phyloP scores from a whole-genome alignment of 2,888 invertebrate genomes.

The Alcis repandata region DNA sequence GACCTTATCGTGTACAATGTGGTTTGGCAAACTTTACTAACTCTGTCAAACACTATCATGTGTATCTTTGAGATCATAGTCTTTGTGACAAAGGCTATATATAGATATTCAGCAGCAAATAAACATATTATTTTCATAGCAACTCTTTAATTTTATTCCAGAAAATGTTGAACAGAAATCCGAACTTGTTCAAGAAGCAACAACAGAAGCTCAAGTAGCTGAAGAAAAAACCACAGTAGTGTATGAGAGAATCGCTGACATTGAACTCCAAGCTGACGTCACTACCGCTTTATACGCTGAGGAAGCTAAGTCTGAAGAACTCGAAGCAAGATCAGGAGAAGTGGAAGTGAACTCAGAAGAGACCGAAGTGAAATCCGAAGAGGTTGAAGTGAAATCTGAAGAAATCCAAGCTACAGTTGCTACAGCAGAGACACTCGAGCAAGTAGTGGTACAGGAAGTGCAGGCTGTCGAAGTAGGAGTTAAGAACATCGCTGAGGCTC shows the following conservation, averaged over 20 bases:
- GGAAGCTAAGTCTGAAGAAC: slow-evolving; percentile 17
- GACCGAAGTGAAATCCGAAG: slow-evolving; percentile 28
- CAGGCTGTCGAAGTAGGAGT: slow-evolving; percentile 53
- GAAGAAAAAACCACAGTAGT: slow-evolving; percentile 38
- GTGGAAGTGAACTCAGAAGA: slow-evolving; percentile 23
- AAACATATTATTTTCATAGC: not conserved
- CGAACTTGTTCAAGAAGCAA: slow-evolving; percentile 40
- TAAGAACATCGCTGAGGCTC: slow-evolving; percentile 68
- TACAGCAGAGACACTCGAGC: slow-evolving; percentile 38
- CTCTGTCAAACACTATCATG: too few species aligned
- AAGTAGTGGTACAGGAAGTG: slow-evolving; percentile 42
- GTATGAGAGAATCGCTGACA: slow-evolving; percentile 29
- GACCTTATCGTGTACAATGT: too few species aligned
- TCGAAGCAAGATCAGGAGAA: slow-evolving; percentile 25
- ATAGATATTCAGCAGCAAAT: too few species aligned
- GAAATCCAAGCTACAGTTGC: slow-evolving; percentile 38
- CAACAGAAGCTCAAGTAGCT: slow-evolving; percentile 39
- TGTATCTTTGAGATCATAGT: too few species aligned
- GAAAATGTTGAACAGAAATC: slow-evolving; percentile 45
- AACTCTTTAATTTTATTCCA: slow-evolving; percentile 34
- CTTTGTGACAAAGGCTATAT: too few species aligned
- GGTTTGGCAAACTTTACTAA: too few species aligned
- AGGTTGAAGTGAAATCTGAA: slow-evolving; percentile 36
- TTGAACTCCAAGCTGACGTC: slow-evolving; percentile 29
- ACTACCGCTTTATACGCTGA: slow-evolving; percentile 33